Evolutionary conservation across 2,888 invertebrate species (phyloP).

Genomic region (Noctua janthina): DNA sequence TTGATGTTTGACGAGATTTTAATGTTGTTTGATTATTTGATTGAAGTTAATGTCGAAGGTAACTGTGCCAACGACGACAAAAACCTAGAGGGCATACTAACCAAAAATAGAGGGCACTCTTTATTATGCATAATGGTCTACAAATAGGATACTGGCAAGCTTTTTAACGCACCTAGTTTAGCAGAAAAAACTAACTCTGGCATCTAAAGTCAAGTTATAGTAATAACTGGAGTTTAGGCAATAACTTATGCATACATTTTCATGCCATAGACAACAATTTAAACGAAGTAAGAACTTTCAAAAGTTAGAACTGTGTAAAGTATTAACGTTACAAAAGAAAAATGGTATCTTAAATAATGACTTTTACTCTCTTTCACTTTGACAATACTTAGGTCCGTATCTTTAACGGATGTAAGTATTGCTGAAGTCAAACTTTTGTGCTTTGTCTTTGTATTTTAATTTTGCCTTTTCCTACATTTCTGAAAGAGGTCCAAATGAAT

Average conservation of each 20-base stretch:
- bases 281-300: too few species aligned
- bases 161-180: not conserved
- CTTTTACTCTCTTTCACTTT: too few species aligned
- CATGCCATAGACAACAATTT: too few species aligned
- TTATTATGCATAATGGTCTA: not conserved
- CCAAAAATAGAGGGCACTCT: not conserved
- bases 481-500: too few species aligned
- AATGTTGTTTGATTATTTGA: conserved; percentile 45
- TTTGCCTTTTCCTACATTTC: not conserved
- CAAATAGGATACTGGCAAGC: not conserved
- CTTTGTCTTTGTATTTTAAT: not conserved
- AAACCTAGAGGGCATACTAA: not conserved
- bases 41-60: conserved; percentile 16
- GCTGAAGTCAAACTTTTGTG: not conserved
- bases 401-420: too few species aligned
- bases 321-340: too few species aligned
- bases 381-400: too few species aligned
- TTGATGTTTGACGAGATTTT: conserved; percentile 44
- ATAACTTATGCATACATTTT: too few species aligned
- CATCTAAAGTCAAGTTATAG: too few species aligned
- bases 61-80: not conserved
- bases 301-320: too few species aligned
- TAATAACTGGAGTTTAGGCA: too few species aligned
- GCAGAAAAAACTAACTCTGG: not conserved
- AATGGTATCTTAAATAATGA: too few species aligned